Evolutionary conservation across 2,888 invertebrate genomes (phyloP).

Genomic region (Anthoptus insignis): DNA sequence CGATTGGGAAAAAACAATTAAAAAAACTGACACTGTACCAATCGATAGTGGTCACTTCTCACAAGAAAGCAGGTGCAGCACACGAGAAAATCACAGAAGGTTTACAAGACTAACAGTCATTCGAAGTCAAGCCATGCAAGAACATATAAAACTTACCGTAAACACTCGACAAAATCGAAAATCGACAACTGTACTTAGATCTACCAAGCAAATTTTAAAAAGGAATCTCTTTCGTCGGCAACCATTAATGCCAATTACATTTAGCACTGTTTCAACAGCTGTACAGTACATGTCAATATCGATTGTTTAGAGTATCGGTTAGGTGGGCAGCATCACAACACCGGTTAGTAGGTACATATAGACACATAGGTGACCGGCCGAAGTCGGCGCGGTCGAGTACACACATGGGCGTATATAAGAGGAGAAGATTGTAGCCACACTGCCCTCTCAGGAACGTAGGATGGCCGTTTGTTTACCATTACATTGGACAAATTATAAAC

Average conservation of each 20-base stretch:
- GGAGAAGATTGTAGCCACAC: background rate
- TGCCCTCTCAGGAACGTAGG: background rate
- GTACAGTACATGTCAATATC: slow-evolving; percentile 78
- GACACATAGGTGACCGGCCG: slow-evolving; percentile 62
- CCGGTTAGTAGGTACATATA: slow-evolving; percentile 67
- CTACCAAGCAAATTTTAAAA: slow-evolving; percentile 76
- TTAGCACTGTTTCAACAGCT: slow-evolving; percentile 54
- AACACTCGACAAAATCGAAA: slow-evolving; percentile 77
- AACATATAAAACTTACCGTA: slow-evolving; percentile 72
- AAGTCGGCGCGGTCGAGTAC: slow-evolving; percentile 55
- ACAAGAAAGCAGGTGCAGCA: slow-evolving; percentile 63
- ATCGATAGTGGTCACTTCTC: slow-evolving; percentile 63
- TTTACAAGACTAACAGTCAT: slow-evolving; percentile 55
- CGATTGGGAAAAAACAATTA: background rate
- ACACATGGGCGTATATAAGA: slow-evolving; percentile 11
- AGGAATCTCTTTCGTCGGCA: slow-evolving; percentile 83
- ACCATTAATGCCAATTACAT: slow-evolving; percentile 80
- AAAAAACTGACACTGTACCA: background rate
- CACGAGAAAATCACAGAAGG: slow-evolving; percentile 21
- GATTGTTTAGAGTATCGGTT: slow-evolving; percentile 72
- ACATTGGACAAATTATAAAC: background rate
- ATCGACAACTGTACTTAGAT: slow-evolving; percentile 84
- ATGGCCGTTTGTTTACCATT: background rate
- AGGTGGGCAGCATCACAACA: slow-evolving; percentile 83
- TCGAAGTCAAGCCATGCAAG: slow-evolving; percentile 72